Evolutionary conservation across 1,140 invertebrate species (phyloP), one percentile per base, ranked within the genome.

Genomic region (Alviniconcha marisindica): DNA sequence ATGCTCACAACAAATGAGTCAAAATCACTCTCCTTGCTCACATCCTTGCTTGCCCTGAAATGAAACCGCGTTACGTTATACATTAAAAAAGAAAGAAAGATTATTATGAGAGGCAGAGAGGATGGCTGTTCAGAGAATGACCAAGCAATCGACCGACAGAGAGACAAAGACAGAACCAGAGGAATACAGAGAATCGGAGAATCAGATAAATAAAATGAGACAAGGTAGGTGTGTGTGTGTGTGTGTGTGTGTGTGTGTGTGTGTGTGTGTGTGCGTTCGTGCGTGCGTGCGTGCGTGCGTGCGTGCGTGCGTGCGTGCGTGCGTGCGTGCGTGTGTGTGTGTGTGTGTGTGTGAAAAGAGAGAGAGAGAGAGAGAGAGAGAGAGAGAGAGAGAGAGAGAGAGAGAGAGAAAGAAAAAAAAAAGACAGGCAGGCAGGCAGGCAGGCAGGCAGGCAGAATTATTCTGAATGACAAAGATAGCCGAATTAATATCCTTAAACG

Each of bases 251-350:
- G 60, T 10, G 60, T 63, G 60, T 63, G 60, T 63, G 24, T 63
- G 10, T 63, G 24, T 63, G 24, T 63, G 24, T 63, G 10, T 63
- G 24, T 63, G 10, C 24, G 10, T 63, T 24, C 24, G 60, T 63
- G 24, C 5, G 60, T 63, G 60, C 24, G 60, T 63, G 10, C 24
- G 60, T 63, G 10, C 24, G 60, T 63, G 60, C 28, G 60, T 63
- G 60, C 60, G 60, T 63, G 21, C 60, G 60, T 63, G 60, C 60
- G 60, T 63, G 24, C 24, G 60, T 63, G 24, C 24, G 60, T 63
- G 24, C 24, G 60, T 71, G 10, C 36, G 66, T 21, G 0, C 1
- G 66, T 38, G 10, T 38, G 66, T 38, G 33, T 21, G 66, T 38
- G 15, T 2, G 12, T 66, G 48, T 66, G 60, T 66, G 12, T 0